phyloP scores from a whole-genome alignment of 2,797 vertebrate genomes.

The Poeciliopsis presidionis region DNA sequence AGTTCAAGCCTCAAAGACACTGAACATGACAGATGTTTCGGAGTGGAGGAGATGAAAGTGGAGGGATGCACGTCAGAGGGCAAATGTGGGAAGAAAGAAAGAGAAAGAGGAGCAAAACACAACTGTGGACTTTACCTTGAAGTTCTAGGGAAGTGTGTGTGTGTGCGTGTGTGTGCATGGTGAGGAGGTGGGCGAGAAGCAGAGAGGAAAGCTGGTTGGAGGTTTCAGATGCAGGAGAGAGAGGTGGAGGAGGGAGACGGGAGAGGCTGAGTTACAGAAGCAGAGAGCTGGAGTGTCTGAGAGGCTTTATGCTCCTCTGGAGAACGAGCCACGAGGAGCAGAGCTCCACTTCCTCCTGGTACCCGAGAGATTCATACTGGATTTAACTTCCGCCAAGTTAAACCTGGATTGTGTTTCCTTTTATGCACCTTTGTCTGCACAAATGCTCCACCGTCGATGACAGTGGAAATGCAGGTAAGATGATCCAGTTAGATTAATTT shows the following conservation, averaged over 20 bases:
- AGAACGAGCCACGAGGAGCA: constrained; percentile 47
- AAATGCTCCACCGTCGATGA: constrained; percentile 13
- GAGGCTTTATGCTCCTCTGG: constrained; percentile 34
- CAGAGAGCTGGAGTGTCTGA: constrained; percentile 41
- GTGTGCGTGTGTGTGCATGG: constrained; percentile 26
- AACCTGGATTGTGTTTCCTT: constrained; percentile 45
- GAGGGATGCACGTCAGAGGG: constrained; percentile 13
- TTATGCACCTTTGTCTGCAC: constrained; percentile 12
- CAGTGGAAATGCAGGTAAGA: constrained; percentile 54
- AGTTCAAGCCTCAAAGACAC: constrained; percentile 7
- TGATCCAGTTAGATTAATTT: neutral
- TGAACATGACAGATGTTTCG: constrained; percentile 18
- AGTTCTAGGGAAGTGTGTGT: constrained; percentile 25
- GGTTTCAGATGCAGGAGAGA: constrained; percentile 39
- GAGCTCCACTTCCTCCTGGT: constrained; percentile 35
- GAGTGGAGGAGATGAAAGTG: constrained; percentile 14
- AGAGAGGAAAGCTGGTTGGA: constrained; percentile 28
- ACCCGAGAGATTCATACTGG: constrained; percentile 37
- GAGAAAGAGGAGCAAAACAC: constrained; percentile 21
- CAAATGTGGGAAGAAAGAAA: constrained; percentile 27
- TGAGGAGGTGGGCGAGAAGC: constrained; percentile 25
- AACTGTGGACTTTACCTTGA: constrained; percentile 54
- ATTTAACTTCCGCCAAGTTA: constrained; percentile 42
- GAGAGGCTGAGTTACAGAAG: constrained; percentile 56
- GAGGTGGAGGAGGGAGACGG: constrained; percentile 31